Evolutionary conservation across 1,140 invertebrate species (phyloP).

Genomic region (Aphaenogaster rudis): DNA sequence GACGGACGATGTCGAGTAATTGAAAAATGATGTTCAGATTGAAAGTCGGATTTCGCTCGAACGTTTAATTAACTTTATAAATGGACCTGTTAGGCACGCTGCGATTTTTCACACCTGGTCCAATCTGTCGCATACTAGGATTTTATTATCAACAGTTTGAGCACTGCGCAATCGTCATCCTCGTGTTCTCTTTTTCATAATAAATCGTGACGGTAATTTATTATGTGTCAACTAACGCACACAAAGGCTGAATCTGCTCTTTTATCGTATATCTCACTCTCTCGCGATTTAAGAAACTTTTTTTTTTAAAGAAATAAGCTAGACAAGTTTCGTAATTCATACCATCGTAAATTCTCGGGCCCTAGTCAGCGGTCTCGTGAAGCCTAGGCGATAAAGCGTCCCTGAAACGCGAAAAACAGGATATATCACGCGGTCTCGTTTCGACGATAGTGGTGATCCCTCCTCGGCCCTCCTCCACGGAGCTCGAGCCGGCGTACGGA

Average conservation of each 20-base stretch:
- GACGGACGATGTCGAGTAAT: slow-evolving; percentile 54
- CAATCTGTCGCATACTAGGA: slow-evolving; percentile 31
- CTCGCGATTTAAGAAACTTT: slow-evolving; percentile 11
- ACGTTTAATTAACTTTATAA: slow-evolving; percentile 63
- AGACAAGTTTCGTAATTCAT: neutral
- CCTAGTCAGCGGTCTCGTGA: neutral
- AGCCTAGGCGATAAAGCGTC: slow-evolving; percentile 12
- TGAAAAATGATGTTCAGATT: slow-evolving; percentile 60
- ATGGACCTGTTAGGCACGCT: slow-evolving; percentile 53
- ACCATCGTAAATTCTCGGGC: slow-evolving; percentile 3
- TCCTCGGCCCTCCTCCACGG: slow-evolving; percentile 26
- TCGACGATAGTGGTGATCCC: slow-evolving; percentile 30
- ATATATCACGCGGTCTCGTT: slow-evolving; percentile 24
- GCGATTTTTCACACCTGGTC: slow-evolving; percentile 56
- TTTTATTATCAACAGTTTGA: slow-evolving; percentile 31
- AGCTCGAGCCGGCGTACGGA: slow-evolving; percentile 50
- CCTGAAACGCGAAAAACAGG: slow-evolving; percentile 47
- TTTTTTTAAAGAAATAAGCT: neutral
- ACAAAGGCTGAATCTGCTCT: neutral
- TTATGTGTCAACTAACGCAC: slow-evolving; percentile 8
- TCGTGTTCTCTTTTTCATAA: neutral
- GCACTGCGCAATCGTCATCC: neutral
- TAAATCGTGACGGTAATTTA: neutral
- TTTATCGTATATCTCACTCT: slow-evolving; percentile 1
- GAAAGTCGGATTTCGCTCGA: slow-evolving; percentile 32